A percentile compares a stretch with the other conserved stretches of the same genome.
Evolutionary conservation across 2,888 invertebrate species (phyloP).

Genomic region (Augiades crinisus): DNA sequence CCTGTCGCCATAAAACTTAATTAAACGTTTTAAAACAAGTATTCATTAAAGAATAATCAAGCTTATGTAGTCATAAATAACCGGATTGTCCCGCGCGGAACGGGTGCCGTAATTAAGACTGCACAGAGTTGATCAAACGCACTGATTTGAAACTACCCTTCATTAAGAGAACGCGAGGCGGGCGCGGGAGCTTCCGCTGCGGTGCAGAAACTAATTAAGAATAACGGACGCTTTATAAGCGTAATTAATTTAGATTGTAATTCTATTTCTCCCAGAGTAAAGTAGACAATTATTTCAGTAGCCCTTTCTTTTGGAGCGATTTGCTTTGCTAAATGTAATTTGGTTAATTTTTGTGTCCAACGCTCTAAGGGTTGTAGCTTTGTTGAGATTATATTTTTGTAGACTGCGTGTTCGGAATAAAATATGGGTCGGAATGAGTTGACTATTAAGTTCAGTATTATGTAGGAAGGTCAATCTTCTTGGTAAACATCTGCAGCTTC

Average conservation of each 20-base stretch:
- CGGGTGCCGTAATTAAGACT: conserved; percentile 81
- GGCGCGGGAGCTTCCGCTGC: conserved; percentile 71
- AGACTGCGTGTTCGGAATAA: conserved; percentile 35
- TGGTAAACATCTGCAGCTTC: conserved; percentile 1
- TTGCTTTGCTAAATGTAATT: conserved; percentile 75
- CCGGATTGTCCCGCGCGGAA: conserved; percentile 80
- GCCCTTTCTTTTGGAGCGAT: conserved; percentile 78
- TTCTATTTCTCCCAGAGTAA: conserved; percentile 80
- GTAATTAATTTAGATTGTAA: conserved; percentile 82
- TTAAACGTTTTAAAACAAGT: conserved; percentile 83
- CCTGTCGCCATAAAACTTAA: conserved; percentile 82
- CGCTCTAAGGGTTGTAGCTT: conserved; percentile 52
- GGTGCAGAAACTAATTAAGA: conserved; percentile 82
- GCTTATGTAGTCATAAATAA: conserved; percentile 83
- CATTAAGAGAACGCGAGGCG: conserved; percentile 76
- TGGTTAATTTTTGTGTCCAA: conserved; percentile 74
- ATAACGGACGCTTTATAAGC: conserved; percentile 82
- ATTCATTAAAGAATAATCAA: conserved; percentile 83
- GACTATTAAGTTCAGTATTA: conserved; percentile 6
- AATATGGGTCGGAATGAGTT: conserved; percentile 24
- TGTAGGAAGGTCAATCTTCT: conserved; percentile 7
- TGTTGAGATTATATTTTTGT: conserved; percentile 43
- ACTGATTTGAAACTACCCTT: conserved; percentile 82
- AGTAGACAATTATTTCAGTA: conserved; percentile 80
- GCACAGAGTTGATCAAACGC: conserved; percentile 82